Evolutionary conservation across 2,888 invertebrate genomes (phyloP).

Genomic region (Megamerina dolium): DNA sequence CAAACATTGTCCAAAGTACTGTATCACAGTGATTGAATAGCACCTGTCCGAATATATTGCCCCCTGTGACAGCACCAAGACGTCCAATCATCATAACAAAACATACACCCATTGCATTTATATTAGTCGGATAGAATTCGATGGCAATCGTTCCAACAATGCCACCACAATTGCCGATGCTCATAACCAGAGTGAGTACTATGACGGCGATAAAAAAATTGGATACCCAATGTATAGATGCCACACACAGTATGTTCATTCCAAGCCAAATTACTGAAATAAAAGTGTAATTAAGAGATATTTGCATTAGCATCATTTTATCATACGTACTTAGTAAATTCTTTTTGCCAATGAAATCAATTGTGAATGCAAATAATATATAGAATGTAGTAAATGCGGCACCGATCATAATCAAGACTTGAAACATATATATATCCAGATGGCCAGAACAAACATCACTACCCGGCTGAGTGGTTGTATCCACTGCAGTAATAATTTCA

Average conservation of each 20-base stretch:
- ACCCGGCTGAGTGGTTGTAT: constrained; percentile 2
- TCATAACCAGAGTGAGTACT: constrained; percentile 54
- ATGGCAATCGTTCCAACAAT: constrained; percentile 56
- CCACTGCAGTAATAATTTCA: constrained; percentile 22
- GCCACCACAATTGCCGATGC: constrained; percentile 56
- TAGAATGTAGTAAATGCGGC: constrained; percentile 60
- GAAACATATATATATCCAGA: constrained; percentile 59
- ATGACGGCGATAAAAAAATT: constrained; percentile 57
- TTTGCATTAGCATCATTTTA: neutral
- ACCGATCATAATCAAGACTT: constrained; percentile 62
- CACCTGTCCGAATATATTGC: constrained; percentile 36
- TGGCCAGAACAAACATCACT: constrained; percentile 50
- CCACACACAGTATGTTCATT: constrained; percentile 55
- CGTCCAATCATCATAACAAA: constrained; percentile 46
- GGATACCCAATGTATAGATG: constrained; percentile 56
- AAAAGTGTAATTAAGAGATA: neutral
- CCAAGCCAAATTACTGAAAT: constrained; percentile 40
- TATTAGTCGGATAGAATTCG: constrained; percentile 57
- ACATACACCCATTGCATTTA: constrained; percentile 48
- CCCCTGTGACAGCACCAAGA: constrained; percentile 42
- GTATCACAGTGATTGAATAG: constrained; percentile 32
- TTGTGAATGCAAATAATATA: constrained; percentile 58
- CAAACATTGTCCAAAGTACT: constrained; percentile 30
- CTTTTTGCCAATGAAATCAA: constrained; percentile 56
- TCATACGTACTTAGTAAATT: constrained; percentile 51